A percentile compares a stretch with the other conserved stretches of the same genome.
Conservation (phyloP, 2,888 invertebrate species). For the Pomacea canaliculata region DNA sequence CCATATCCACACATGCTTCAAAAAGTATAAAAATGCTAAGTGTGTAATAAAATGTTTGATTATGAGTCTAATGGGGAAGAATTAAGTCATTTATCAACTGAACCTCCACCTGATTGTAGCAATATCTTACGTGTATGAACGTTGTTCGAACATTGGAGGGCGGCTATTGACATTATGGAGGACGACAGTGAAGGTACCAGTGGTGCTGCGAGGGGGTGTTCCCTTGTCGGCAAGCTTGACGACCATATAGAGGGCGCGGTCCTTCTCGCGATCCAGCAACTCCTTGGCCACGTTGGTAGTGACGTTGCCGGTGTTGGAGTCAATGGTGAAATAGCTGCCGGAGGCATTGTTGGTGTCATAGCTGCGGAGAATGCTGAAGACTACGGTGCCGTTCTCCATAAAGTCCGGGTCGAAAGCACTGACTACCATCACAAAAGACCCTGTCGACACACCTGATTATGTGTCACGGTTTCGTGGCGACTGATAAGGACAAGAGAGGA, state of each 20-base stretch:
- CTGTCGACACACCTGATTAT: too few relatives aligned
- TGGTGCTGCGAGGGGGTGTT: neutral
- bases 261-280: constrained; percentile 58
- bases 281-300: constrained; percentile 47
- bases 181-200: constrained; percentile 67
- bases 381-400: constrained; percentile 84
- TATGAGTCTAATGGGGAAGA: too few relatives aligned
- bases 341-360: constrained; percentile 13
- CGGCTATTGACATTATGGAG: constrained; percentile 71
- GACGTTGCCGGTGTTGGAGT: constrained; percentile 47
- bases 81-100: too few relatives aligned
- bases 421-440: constrained; percentile 75
- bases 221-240: constrained; percentile 90
- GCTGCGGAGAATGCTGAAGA: constrained; percentile 42
- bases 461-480: too few relatives aligned
- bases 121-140: constrained; percentile 31
- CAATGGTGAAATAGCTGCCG: constrained; percentile 16
- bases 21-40: too few relatives aligned
- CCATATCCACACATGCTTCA: too few relatives aligned
- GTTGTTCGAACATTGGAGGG: constrained; percentile 64
- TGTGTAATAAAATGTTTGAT: too few relatives aligned
- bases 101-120: too few relatives aligned
- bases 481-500: too few relatives aligned
- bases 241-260: constrained; percentile 84
- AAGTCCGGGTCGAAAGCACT: constrained; percentile 89